A percentile compares a stretch with the other conserved stretches of the same genome.
Conservation (phyloP, 1,140 invertebrate species). For the Diprion similis region DNA sequence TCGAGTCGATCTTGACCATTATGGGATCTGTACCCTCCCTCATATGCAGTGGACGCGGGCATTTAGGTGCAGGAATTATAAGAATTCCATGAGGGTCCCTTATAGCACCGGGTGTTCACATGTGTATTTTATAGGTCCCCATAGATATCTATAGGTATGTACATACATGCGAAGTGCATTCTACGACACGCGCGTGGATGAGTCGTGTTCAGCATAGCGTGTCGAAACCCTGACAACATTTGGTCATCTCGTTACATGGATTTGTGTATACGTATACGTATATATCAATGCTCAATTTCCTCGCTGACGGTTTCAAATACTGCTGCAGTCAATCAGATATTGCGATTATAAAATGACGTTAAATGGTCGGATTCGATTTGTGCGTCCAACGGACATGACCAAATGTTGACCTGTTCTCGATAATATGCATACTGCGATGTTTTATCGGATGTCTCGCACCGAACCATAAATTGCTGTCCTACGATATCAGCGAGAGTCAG, state of each 20-base stretch:
- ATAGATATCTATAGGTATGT: background rate
- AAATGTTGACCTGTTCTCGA: too few species aligned
- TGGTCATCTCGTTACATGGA: slow-evolving; percentile 17
- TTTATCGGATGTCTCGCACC: too few species aligned
- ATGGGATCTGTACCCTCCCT: background rate
- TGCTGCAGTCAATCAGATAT: too few species aligned
- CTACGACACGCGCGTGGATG: background rate
- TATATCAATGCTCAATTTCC: background rate
- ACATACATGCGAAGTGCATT: background rate
- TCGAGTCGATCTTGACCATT: background rate
- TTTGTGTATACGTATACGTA: background rate
- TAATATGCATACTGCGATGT: too few species aligned
- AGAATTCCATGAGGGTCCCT: slow-evolving; percentile 27
- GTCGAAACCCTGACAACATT: slow-evolving; percentile 25
- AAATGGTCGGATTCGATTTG: too few species aligned
- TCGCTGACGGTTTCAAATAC: background rate
- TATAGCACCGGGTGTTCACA: slow-evolving; percentile 24
- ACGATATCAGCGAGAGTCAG: too few species aligned
- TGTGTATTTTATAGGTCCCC: too few species aligned
- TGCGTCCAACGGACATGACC: too few species aligned
- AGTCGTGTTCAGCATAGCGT: slow-evolving; percentile 20
- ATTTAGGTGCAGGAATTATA: background rate
- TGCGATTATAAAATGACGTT: too few species aligned
- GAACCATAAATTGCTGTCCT: too few species aligned
- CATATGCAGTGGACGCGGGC: background rate